Evolutionary conservation across 1,140 invertebrate species (phyloP).

Genomic region (Nephila pilipes): DNA sequence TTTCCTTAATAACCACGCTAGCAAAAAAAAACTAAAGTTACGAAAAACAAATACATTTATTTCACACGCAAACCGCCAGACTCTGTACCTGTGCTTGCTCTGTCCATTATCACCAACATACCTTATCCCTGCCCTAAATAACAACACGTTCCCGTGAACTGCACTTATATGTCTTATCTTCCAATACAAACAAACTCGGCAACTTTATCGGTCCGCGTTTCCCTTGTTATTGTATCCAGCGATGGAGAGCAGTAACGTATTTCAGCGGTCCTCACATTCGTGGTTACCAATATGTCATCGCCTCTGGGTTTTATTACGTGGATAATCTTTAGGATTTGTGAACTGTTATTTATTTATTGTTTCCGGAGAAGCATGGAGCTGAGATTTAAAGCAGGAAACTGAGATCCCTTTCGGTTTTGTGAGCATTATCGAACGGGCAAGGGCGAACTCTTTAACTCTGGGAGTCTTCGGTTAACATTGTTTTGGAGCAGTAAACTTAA

Average conservation of each 20-base stretch:
- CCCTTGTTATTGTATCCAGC: slow-evolving; percentile 14
- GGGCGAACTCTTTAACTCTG: no score
- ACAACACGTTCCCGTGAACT: slow-evolving; percentile 44
- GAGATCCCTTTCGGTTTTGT: not conserved
- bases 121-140: slow-evolving; percentile 66
- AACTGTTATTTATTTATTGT: slow-evolving; percentile 42
- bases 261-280: slow-evolving; percentile 4
- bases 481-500: no score
- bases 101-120: not conserved
- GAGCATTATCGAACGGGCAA: not conserved
- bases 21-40: no score
- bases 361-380: not conserved
- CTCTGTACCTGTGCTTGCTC: not conserved
- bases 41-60: no score
- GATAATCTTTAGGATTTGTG: slow-evolving; percentile 12
- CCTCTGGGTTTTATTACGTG: slow-evolving; percentile 19
- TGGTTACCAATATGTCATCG: not conserved
- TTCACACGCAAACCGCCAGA: not conserved
- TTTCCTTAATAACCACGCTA: no score
- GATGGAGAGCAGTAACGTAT: not conserved
- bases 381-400: slow-evolving; percentile 47
- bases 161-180: slow-evolving; percentile 33
- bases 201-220: slow-evolving; percentile 27
- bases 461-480: no score
- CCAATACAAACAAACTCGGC: slow-evolving; percentile 17